Evolutionary conservation across 2,888 invertebrate genomes (phyloP).

Genomic region (Lamellibrachia columna): DNA sequence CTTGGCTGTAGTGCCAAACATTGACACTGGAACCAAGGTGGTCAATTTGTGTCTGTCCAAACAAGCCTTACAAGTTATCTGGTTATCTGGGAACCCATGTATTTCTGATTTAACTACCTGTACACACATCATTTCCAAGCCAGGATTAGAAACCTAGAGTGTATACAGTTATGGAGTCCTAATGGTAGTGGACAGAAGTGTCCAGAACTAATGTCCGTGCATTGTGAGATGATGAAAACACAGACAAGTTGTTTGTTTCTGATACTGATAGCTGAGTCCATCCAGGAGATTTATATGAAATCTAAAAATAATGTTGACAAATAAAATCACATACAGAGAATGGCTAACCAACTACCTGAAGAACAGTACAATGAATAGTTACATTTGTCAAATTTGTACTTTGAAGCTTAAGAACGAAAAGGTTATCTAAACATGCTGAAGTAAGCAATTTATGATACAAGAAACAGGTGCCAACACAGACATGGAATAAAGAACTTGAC

Average conservation of each 20-base stretch:
- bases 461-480: too few relatives aligned
- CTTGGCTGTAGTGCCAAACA: not conserved
- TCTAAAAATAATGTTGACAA: too few relatives aligned
- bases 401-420: too few relatives aligned
- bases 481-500: too few relatives aligned
- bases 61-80: not conserved
- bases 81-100: not conserved
- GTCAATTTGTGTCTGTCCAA: not conserved
- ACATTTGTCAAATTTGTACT: too few relatives aligned
- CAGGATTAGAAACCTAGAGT: not conserved
- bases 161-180: not conserved
- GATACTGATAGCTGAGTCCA: too few relatives aligned
- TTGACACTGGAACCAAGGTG: not conserved
- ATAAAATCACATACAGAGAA: too few relatives aligned
- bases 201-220: not conserved
- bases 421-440: not conserved
- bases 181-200: not conserved
- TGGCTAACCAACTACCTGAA: too few relatives aligned
- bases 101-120: not conserved
- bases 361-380: too few relatives aligned
- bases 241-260: not conserved
- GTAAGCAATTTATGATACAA: not conserved
- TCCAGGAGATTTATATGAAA: not conserved
- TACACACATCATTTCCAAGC: not conserved
- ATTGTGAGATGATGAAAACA: not conserved